Evolutionary conservation across 2,888 invertebrate species (phyloP), one percentile per base, ranked within the genome.

Genomic region (Mesorhabditis sp.): DNA sequence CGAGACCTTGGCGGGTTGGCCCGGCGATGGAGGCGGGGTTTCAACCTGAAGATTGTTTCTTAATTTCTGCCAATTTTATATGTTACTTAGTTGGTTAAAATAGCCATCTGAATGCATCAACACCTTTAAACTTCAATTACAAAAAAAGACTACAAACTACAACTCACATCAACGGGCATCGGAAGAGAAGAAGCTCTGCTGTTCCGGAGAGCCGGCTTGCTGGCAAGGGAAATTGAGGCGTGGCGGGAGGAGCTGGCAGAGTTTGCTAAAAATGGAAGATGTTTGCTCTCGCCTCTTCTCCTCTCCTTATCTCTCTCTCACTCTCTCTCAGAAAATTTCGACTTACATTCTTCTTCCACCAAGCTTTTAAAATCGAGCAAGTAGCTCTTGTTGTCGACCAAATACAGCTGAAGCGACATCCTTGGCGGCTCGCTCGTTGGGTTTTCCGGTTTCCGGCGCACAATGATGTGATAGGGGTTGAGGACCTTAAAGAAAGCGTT

Each of bases 391-490:
- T 94, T 93, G 88, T 98, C 98, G 50, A 98, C 98, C 89, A 98
- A 97, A 88, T 98, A 99, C 63, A 99, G 89, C 87, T 99, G 98
- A 67, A 99, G 90, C 0, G 95, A 95, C 96, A 99, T 98, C 88
- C 96, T 95, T 43, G 86, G 86, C 86, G 79, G 78, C 44, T 83
- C 83, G 7, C 71, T 69, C 43, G 75, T 75, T 13, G 79, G 78
- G 28, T 77, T 73, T 44, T 82, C 82, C 4, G 94, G 95, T 83
- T 91, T 91, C 64, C 93, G 92, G n/a, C 97, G 91, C 0, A 96
- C 97, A 82, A 95, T 90, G 50, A 98, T 95, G 86, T 96, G 95
- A 82, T 88, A 99, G 0, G 95, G 93, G 88, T 96, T 98, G 77
- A 98, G 93, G 67, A 96, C 92, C 58, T 50, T 13, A 50, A 50